Conservation (phyloP, 2,113 vertebrate genomes). For the Nesogale talazaci region DNA sequence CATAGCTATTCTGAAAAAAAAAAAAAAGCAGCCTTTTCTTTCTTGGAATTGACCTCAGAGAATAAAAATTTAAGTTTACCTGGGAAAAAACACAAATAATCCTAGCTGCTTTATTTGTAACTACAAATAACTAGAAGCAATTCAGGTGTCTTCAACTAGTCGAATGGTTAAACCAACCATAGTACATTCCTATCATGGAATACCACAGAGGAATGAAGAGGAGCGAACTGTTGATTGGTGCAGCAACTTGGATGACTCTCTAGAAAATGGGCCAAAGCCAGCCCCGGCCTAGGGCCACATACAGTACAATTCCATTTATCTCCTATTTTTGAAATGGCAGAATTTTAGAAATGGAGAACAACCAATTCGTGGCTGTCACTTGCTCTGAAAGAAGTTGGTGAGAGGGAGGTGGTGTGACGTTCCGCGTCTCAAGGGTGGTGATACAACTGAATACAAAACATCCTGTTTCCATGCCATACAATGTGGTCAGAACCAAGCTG, state of each 20-base stretch:
- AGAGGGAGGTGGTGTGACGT: too few relatives aligned
- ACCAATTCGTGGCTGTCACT: background rate
- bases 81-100: background rate
- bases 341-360: background rate
- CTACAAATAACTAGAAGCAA: background rate
- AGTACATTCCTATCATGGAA: background rate
- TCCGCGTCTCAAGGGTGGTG: too few relatives aligned
- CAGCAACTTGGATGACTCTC: background rate
- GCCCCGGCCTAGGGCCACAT: background rate
- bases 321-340: background rate
- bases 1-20: background rate
- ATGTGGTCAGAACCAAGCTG: too few relatives aligned
- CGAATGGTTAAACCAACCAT: background rate
- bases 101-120: background rate
- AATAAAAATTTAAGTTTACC: background rate
- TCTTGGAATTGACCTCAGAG: background rate
- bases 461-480: too few relatives aligned
- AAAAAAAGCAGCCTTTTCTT: background rate
- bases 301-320: background rate
- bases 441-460: too few relatives aligned
- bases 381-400: background rate
- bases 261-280: background rate
- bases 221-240: background rate
- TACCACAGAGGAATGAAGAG: background rate
- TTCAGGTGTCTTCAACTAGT: background rate